Percentiles rank a stretch among this genome's conserved stretches.
Evolutionary conservation across 2,888 invertebrate genomes (phyloP).

Genomic region (Nycteola revayana): DNA sequence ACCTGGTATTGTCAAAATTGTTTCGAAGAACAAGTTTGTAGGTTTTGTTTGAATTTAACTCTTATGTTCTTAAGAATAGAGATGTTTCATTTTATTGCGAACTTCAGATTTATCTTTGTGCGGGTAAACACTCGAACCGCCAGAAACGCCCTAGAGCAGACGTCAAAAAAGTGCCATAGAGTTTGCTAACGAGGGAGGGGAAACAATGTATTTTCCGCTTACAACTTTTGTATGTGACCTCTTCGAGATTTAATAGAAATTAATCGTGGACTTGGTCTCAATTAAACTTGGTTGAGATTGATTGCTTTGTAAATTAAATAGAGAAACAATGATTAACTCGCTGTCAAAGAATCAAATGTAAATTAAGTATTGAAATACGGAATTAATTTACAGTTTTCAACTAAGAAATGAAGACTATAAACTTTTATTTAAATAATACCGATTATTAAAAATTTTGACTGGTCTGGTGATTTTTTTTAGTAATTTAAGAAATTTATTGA

Average conservation of each 20-base stretch:
- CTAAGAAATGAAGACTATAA: no score
- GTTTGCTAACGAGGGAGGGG: conserved; percentile 71
- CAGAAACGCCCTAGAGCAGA: conserved; percentile 67
- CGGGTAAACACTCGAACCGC: conserved; percentile 60
- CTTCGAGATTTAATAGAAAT: conserved; percentile 44
- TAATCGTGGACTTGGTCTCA: conserved; percentile 41
- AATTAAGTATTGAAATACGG: background rate
- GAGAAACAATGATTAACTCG: conserved; percentile 19
- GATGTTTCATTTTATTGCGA: conserved; percentile 25
- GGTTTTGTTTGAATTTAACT: conserved; percentile 36
- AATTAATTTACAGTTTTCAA: background rate
- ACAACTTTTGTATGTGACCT: conserved; percentile 45
- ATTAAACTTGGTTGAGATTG: conserved; percentile 32
- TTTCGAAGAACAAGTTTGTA: conserved; percentile 14
- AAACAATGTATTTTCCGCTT: conserved; percentile 61
- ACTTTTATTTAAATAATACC: no score
- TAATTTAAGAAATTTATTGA: no score
- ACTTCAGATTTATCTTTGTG: conserved; percentile 39
- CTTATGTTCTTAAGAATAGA: conserved; percentile 41
- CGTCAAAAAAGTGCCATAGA: conserved; percentile 71
- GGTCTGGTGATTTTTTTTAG: no score
- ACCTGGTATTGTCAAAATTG: conserved; percentile 41
- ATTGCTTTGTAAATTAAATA: conserved; percentile 30
- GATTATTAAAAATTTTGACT: no score
- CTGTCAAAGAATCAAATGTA: background rate